phyloP scores from a whole-genome alignment of 2,113 vertebrate genomes.

The Laticauda colubrina region DNA sequence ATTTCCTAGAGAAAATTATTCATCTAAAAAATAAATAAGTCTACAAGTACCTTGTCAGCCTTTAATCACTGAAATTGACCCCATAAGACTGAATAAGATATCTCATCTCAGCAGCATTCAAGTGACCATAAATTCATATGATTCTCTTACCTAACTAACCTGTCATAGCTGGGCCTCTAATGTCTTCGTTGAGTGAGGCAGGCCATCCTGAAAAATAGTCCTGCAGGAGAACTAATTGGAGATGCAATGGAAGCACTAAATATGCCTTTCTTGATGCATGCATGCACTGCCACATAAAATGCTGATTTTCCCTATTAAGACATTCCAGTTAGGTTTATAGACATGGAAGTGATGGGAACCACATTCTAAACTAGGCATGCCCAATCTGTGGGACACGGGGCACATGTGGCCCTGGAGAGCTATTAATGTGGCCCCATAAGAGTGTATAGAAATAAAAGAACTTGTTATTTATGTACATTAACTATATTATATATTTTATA shows the following conservation, averaged over 20 bases:
- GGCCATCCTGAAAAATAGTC: not conserved
- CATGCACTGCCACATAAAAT: slow-evolving; percentile 29
- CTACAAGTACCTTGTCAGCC: not conserved
- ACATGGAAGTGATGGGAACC: not conserved
- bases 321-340: slow-evolving; percentile 21
- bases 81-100: not conserved
- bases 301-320: slow-evolving; percentile 12
- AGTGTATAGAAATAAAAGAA: too few relatives aligned
- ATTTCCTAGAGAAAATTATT: not conserved
- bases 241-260: slow-evolving; percentile 21
- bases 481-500: too few relatives aligned
- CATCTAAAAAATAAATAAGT: not conserved
- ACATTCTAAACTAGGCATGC: not conserved
- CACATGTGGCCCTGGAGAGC: too few relatives aligned
- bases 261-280: not conserved
- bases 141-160: not conserved
- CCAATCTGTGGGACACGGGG: too few relatives aligned
- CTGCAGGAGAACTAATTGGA: not conserved
- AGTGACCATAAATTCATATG: not conserved
- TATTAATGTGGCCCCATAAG: too few relatives aligned
- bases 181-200: not conserved
- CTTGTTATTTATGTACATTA: too few relatives aligned
- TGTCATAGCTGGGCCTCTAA: not conserved
- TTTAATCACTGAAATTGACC: not conserved
- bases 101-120: not conserved